Evolutionary conservation across 2,797 vertebrate species (phyloP).

Genomic region (Coccyzus lansbergi): DNA sequence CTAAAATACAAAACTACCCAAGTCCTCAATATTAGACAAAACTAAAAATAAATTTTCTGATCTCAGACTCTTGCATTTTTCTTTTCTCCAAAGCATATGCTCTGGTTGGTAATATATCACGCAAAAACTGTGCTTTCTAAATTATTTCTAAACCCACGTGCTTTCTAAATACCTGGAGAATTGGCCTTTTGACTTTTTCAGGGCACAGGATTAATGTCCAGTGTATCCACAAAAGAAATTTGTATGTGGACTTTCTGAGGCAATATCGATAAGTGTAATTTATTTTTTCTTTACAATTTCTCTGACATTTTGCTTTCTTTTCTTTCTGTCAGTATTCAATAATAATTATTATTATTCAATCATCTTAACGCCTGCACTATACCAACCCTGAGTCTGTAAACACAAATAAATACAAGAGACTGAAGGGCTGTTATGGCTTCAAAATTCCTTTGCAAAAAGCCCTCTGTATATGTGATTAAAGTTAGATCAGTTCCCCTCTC

Average conservation of each 20-base stretch:
- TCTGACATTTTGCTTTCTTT: not conserved
- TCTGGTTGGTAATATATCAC: not conserved
- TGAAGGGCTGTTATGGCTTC: not conserved
- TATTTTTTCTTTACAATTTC: not conserved
- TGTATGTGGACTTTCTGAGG: not conserved
- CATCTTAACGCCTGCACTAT: not conserved
- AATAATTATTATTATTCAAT: no score
- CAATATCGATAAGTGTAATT: not conserved
- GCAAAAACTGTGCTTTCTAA: not conserved
- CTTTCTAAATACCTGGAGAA: not conserved
- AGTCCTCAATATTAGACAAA: not conserved
- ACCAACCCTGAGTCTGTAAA: not conserved
- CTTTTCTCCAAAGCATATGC: not conserved
- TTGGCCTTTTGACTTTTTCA: conserved; percentile 18
- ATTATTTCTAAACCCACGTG: not conserved
- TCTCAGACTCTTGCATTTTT: not conserved
- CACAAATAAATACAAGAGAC: not conserved
- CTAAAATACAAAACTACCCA: not conserved
- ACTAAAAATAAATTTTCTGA: not conserved
- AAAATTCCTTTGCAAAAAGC: not conserved
- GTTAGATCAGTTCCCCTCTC: not conserved
- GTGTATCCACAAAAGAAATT: not conserved
- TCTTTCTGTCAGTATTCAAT: not conserved
- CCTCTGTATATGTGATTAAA: accelerated
- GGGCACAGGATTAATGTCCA: not conserved